A percentile compares a stretch with the other conserved stretches of the same genome.
These are phyloP conservation scores for Cheilosia urbana DNA, from an alignment of 2,888 invertebrate species.

Conservation along the genomic window DNA sequence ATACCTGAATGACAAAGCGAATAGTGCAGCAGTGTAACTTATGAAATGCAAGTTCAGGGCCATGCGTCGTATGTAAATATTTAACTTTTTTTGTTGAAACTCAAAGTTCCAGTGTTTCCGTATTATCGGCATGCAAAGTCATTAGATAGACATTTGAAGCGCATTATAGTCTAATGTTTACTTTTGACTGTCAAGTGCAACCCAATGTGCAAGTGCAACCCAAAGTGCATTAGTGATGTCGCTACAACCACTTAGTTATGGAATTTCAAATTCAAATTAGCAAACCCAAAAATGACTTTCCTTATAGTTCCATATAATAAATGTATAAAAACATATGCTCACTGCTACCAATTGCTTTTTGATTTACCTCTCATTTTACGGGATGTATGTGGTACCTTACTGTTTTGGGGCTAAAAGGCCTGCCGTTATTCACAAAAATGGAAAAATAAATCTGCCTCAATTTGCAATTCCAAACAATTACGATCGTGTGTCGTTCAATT, in stretches of 20 bases:
- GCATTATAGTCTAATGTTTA: conserved; percentile 14
- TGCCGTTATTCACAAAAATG: not conserved
- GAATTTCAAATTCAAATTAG: not conserved
- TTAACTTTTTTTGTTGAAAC: conserved; percentile 6
- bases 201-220: conserved; percentile 18
- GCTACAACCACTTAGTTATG: conserved; percentile 17
- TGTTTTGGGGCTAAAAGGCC: too few species aligned
- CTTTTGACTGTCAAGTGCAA: conserved; percentile 33
- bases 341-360: too few species aligned
- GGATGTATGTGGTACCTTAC: too few species aligned
- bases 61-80: not conserved
- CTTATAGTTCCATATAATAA: too few species aligned
- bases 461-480: conserved; percentile 45
- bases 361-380: too few species aligned
- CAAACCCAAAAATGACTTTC: not conserved
- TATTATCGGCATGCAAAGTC: conserved; percentile 18
- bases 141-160: conserved; percentile 27
- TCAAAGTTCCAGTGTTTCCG: conserved; percentile 39
- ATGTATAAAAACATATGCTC: too few species aligned
- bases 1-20: not conserved
- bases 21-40: too few species aligned
- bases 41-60: conserved; percentile 1
- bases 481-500: conserved; percentile 21
- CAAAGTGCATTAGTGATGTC: conserved; percentile 17
- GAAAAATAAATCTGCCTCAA: not conserved